Conservation (phyloP, 2,888 invertebrate species). For the Timema podura region DNA sequence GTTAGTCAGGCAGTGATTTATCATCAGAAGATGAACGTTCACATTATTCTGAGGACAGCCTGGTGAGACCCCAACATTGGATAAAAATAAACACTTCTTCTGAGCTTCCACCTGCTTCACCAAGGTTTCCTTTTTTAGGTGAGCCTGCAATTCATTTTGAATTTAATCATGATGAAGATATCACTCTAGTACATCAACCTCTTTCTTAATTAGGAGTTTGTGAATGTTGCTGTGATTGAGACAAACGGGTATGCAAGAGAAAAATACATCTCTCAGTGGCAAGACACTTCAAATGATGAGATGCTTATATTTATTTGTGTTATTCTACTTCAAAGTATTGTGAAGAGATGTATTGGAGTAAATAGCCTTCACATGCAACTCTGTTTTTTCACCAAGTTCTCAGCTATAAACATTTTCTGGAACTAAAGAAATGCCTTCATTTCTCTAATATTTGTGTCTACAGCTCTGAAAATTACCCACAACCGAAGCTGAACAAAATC, state of each 20-base stretch:
- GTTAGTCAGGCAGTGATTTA: background rate
- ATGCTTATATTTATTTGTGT: background rate
- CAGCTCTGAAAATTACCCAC: background rate
- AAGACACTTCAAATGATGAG: background rate
- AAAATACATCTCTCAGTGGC: background rate
- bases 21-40: background rate
- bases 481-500: conserved; percentile 9
- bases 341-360: conserved; percentile 5
- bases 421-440: background rate
- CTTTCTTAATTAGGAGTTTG: background rate
- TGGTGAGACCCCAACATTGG: background rate
- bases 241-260: background rate
- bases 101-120: background rate
- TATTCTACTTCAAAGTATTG: conserved; percentile 3
- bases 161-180: too few species aligned
- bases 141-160: conserved; percentile 1
- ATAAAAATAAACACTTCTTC: background rate
- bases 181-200: background rate
- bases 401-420: background rate
- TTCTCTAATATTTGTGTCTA: background rate
- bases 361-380: background rate
- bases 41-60: background rate
- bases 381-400: background rate
- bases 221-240: background rate
- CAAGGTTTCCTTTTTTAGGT: background rate